Conservation (phyloP, 2,113 vertebrate species). For the Antechinus flavipes region DNA sequence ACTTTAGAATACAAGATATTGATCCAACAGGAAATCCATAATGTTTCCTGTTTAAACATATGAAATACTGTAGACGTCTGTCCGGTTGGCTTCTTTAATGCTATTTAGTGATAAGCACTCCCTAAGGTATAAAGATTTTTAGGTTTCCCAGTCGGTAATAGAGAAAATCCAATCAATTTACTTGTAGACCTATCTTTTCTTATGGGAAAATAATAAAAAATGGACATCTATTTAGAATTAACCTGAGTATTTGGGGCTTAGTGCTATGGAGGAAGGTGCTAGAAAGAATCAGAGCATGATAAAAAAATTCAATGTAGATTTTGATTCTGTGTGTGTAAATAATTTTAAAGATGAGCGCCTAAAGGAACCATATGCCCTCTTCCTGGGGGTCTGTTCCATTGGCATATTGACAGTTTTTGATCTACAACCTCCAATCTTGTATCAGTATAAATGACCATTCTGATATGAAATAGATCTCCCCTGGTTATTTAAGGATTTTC, state of each 20-base stretch:
- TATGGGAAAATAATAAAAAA: slow-evolving; percentile 46
- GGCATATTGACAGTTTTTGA: background rate
- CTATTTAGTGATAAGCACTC: slow-evolving; percentile 58
- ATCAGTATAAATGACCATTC: background rate
- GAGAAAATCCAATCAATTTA: slow-evolving; percentile 50
- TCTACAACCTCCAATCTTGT: background rate
- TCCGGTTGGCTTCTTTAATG: slow-evolving; percentile 23
- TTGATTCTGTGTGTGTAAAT: background rate
- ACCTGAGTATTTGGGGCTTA: slow-evolving; percentile 64
- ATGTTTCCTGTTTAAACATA: slow-evolving; percentile 16
- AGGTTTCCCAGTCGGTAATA: slow-evolving; percentile 41
- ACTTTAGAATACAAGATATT: slow-evolving; percentile 15
- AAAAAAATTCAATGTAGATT: background rate
- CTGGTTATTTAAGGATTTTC: background rate
- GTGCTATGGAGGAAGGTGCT: slow-evolving; percentile 49
- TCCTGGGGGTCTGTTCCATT: background rate
- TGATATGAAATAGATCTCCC: background rate
- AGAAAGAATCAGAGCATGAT: slow-evolving; percentile 8
- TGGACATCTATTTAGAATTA: slow-evolving; percentile 36
- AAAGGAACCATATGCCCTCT: background rate
- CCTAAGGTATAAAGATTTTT: slow-evolving; percentile 37
- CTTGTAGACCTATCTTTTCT: slow-evolving; percentile 63
- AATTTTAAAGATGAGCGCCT: background rate
- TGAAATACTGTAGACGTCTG: slow-evolving; percentile 33
- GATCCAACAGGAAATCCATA: slow-evolving; percentile 50